Conservation (phyloP, 2,113 vertebrate genomes). For the Ariopsis seemanni region DNA sequence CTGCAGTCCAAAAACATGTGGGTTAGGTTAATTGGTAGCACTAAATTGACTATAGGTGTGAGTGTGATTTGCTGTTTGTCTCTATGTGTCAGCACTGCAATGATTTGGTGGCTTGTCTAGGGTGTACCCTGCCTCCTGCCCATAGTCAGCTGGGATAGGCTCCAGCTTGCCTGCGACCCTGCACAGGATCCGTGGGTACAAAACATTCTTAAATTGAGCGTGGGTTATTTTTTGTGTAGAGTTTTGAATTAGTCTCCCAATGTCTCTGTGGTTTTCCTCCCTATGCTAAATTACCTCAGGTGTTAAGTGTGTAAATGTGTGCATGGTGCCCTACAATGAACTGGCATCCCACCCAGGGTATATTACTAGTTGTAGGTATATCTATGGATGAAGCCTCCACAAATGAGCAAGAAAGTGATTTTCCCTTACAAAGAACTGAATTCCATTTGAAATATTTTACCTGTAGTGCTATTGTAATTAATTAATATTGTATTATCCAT, state of each 20-base stretch:
- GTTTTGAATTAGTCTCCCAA: not conserved
- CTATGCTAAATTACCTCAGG: not conserved
- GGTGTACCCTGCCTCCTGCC: no score
- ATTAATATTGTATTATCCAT: not conserved
- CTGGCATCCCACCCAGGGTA: not conserved
- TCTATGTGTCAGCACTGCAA: no score
- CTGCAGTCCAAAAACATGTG: no score
- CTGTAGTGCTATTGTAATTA: not conserved
- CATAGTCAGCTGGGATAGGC: no score
- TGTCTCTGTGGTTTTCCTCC: not conserved
- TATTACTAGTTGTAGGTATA: not conserved
- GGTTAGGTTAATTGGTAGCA: no score
- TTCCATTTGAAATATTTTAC: not conserved
- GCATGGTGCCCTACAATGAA: not conserved
- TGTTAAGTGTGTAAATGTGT: not conserved
- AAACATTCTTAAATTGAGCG: not conserved
- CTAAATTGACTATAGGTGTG: no score
- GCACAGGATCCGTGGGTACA: no score
- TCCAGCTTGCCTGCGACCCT: no score
- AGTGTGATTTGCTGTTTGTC: no score
- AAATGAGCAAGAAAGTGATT: not conserved
- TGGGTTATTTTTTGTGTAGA: not conserved
- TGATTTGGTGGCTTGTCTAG: no score
- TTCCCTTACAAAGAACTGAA: not conserved
- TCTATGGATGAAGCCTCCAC: not conserved